A percentile compares a stretch with the other conserved stretches of the same genome.
Evolutionary conservation across 2,113 vertebrate genomes (phyloP).

Genomic region (Elephas maximus): DNA sequence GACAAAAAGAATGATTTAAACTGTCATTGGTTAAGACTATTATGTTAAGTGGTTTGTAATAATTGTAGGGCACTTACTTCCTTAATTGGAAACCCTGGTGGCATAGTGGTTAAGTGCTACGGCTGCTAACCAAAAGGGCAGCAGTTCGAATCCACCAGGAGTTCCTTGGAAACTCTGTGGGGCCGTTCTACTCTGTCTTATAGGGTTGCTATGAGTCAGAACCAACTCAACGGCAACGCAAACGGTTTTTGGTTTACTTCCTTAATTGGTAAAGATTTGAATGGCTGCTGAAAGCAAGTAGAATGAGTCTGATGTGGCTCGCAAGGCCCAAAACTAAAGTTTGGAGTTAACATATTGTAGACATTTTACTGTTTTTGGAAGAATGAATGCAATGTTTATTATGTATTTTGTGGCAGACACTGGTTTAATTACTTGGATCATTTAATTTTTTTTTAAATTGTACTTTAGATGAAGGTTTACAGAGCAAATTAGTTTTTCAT

Average conservation of each 20-base stretch:
- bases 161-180: no score
- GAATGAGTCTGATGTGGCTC: background rate
- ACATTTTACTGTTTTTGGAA: background rate
- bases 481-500: no score
- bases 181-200: no score
- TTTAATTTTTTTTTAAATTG: background rate
- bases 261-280: background rate
- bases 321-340: background rate
- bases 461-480: no score
- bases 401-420: background rate
- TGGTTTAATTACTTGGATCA: background rate
- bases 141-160: no score
- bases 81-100: background rate
- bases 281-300: background rate
- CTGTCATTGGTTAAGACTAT: background rate
- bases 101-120: background rate
- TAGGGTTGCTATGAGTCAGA: no score
- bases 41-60: conserved; percentile 27
- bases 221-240: background rate
- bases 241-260: background rate
- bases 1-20: conserved; percentile 3
- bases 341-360: background rate
- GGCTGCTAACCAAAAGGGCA: no score
- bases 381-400: background rate
- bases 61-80: background rate